Percentiles rank a stretch among this genome's conserved stretches.
Evolutionary conservation across 53 echinoderm and acorn worm species (phyloP).

Genomic region (Paracentrotus lividus): DNA sequence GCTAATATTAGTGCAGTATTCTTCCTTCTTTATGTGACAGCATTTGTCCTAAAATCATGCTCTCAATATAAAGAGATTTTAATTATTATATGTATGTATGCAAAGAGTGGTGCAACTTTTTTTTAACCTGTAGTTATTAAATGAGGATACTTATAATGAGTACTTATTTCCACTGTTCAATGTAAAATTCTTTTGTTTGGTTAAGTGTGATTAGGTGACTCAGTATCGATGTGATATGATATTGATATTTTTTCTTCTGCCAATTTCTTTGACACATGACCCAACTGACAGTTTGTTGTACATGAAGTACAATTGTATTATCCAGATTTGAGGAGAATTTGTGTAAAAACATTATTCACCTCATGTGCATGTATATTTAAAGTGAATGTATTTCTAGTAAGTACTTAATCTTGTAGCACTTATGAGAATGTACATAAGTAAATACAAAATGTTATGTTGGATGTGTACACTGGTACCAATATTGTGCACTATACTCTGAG

Average conservation of each 20-base stretch:
- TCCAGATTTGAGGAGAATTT: background rate
- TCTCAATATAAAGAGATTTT: constrained; percentile 32
- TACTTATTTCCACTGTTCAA: too few species aligned
- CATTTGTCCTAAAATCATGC: constrained; percentile 35
- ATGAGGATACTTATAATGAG: background rate
- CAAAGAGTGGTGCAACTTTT: constrained; percentile 32
- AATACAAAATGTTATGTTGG: background rate
- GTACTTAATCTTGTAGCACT: background rate
- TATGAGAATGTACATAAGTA: background rate
- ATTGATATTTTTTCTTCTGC: too few species aligned
- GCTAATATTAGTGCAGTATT: background rate
- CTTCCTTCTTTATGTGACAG: background rate
- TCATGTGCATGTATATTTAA: background rate
- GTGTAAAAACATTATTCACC: background rate
- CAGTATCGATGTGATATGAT: background rate
- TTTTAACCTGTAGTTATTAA: constrained; percentile 9
- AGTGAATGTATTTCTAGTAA: too few species aligned
- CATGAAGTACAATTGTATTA: background rate
- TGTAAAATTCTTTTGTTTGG: background rate
- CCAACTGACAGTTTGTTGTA: too few species aligned
- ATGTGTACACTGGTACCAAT: background rate
- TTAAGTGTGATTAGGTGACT: background rate
- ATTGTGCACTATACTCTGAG: constrained; percentile 7
- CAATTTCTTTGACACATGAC: too few species aligned
- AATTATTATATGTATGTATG: constrained; percentile 5